Base-by-base conservation (phyloP, 1,140 invertebrate species). In the Heliothis virescens region DNA sequence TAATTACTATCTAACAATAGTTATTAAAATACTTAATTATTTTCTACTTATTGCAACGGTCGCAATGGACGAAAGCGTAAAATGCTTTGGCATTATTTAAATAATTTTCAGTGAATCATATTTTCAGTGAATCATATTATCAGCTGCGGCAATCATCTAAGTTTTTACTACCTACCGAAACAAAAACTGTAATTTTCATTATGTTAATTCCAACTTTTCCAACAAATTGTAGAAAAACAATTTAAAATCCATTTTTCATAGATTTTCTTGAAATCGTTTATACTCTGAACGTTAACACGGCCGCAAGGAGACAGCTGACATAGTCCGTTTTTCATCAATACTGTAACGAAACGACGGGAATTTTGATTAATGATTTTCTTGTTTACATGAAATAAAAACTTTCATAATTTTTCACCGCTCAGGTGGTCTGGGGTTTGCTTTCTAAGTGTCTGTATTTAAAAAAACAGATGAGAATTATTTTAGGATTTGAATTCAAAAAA, bases 301-400 rank as follows among this genome's bases (percentile, higher is more conserved):
- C 52, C 12, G 47, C 11, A 21, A 26, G 48, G 3, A 26, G 65
- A 69, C 65, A 69, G 65, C 11, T 69, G 65, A 69, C 65, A 69
- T 16, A 9, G 10, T 50, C 29, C 29, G 65, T 69, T 50, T 69
- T 16, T 69, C 65, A 65, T 65, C 62, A 29, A 65, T 71, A 3
- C 48, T 3, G 18, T 41, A 52, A 69, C n/a, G 21, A 2, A 41
- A 55, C 11, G 15, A 3, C 2, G n/a, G 41, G 29, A 16, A 11
- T 65, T 41, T 65, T 65, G 62, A 65, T 65, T 65, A 65, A 65
- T 65, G 62, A 41, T 47, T 47, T 62, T 47, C 34, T 41, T 65
- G 62, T 65, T 65, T 65, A 65, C 15, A 9, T 18, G 55, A 57
- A 41, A 21, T 11, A 57, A 57, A 57, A 21, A 55, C 53, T 16